Conservation (phyloP, 2,113 vertebrate species). For the Craseonycteris thonglongyai region DNA sequence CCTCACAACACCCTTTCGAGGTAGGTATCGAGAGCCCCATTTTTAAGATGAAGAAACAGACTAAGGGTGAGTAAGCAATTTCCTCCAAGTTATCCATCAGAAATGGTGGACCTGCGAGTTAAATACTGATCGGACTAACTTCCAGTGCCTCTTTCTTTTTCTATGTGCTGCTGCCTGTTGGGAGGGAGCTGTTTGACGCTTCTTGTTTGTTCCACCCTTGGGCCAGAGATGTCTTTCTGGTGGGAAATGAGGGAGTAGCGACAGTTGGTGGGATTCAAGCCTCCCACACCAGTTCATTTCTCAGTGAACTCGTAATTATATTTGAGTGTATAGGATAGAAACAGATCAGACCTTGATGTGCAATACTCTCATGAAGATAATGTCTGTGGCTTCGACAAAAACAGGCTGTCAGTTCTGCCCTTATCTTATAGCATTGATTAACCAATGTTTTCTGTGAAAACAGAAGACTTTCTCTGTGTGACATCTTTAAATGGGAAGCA, state of each 20-base stretch:
- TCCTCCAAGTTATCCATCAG: neutral
- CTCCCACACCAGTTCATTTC: neutral
- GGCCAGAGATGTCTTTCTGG: neutral
- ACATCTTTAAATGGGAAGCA: constrained; percentile 24
- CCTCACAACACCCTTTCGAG: neutral
- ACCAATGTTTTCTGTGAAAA: too few relatives aligned
- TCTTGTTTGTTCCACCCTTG: neutral
- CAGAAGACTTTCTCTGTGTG: neutral
- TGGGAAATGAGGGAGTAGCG: neutral
- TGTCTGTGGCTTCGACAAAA: neutral
- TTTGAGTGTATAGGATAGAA: neutral
- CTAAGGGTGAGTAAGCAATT: neutral
- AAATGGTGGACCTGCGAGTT: neutral
- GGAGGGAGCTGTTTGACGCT: neutral
- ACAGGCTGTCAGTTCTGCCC: neutral
- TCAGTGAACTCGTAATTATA: neutral
- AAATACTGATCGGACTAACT: neutral
- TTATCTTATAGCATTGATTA: neutral
- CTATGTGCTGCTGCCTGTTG: neutral
- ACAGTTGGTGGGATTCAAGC: neutral
- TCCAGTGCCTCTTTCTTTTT: neutral
- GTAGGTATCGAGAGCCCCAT: neutral
- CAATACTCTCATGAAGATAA: neutral
- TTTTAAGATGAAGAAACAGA: neutral
- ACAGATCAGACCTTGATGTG: neutral